Evolutionary conservation across 1,140 invertebrate species (phyloP).

Genomic region (Danaus melanippus): DNA sequence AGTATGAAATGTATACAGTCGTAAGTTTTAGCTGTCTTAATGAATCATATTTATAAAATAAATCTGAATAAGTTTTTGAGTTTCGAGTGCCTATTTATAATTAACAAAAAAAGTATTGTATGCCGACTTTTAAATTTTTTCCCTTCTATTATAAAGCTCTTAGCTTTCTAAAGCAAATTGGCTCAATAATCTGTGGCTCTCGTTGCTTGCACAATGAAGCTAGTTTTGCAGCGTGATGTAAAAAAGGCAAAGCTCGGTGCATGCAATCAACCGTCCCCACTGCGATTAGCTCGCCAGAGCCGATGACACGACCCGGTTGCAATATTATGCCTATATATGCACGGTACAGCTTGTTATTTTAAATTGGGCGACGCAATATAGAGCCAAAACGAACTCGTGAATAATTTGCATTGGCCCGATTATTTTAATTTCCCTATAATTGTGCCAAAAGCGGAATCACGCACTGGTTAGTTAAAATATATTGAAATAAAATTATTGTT

Average conservation of each 20-base stretch:
- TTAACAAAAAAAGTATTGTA: not conserved
- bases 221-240: constrained; percentile 29
- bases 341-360: constrained; percentile 45
- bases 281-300: constrained; percentile 43
- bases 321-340: constrained; percentile 41
- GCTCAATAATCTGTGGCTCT: constrained; percentile 42
- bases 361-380: constrained; percentile 33
- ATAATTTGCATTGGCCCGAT: constrained; percentile 7
- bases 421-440: too few relatives aligned
- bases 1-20: too few relatives aligned
- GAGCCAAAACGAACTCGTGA: constrained; percentile 3
- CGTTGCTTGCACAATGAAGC: constrained; percentile 43
- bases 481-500: too few relatives aligned
- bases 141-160: constrained; percentile 13
- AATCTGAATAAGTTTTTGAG: too few relatives aligned
- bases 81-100: too few relatives aligned
- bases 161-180: constrained; percentile 37
- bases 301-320: constrained; percentile 37
- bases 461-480: too few relatives aligned
- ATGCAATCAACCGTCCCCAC: constrained; percentile 44
- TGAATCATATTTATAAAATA: too few relatives aligned
- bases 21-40: too few relatives aligned
- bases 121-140: constrained; percentile 11
- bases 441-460: too few relatives aligned
- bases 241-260: constrained; percentile 34